Evolutionary conservation across 2,888 invertebrate genomes (phyloP).

Genomic region (Chrysomela aeneicollis): DNA sequence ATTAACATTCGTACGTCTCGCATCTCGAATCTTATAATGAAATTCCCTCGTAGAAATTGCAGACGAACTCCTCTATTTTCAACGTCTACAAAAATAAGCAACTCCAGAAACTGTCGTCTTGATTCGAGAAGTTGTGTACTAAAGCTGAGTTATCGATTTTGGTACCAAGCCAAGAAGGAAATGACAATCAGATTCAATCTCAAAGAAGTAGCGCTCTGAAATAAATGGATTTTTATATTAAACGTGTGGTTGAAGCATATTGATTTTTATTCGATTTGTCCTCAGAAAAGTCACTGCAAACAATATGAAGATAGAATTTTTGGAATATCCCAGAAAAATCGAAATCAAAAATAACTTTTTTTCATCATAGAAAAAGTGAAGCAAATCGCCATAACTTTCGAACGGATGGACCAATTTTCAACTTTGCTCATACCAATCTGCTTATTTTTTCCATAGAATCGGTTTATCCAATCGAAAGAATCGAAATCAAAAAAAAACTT

Average conservation of each 20-base stretch:
- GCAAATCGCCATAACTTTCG: no score
- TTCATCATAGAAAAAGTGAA: no score
- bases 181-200: background rate
- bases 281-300: no score
- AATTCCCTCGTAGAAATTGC: constrained; percentile 1
- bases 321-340: no score
- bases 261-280: background rate
- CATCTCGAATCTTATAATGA: background rate
- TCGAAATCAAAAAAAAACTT: no score
- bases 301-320: no score
- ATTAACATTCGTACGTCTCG: no score
- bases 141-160: constrained; percentile 30
- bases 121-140: constrained; percentile 18
- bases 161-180: constrained; percentile 26
- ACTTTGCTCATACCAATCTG: no score
- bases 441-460: no score
- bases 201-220: background rate
- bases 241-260: background rate
- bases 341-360: no score
- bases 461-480: no score
- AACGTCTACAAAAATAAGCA: constrained; percentile 30
- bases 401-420: no score
- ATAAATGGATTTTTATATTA: background rate
- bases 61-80: constrained; percentile 23
- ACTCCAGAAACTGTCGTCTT: constrained; percentile 20